phyloP scores from a whole-genome alignment of 2,113 vertebrate genomes.

The Notarius lentiginosus region DNA sequence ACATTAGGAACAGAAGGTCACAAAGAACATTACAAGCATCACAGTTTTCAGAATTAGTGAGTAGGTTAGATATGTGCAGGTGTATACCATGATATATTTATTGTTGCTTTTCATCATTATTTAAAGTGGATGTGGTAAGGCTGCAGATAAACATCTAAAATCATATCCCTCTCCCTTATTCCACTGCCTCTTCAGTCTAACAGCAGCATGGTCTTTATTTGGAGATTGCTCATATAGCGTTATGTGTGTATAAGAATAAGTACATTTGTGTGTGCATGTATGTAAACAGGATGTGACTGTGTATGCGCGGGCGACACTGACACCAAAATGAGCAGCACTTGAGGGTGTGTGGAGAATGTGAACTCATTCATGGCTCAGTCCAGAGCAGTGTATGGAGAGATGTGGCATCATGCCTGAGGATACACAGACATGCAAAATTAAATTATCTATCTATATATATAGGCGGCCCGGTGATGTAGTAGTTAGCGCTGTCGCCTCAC shows the following conservation, averaged over 20 bases:
- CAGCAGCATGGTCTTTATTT: not conserved
- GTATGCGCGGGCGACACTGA: conserved; percentile 27
- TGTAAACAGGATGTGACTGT: not conserved
- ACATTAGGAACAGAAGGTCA: conserved; percentile 31
- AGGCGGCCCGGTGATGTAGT: too few relatives aligned
- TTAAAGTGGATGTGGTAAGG: not conserved
- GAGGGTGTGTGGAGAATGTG: not conserved
- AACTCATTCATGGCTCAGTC: not conserved
- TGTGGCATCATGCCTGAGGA: too few relatives aligned
- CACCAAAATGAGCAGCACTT: conserved; percentile 14
- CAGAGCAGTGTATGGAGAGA: not conserved
- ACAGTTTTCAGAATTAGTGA: not conserved
- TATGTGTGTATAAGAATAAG: not conserved
- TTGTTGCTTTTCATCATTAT: not conserved
- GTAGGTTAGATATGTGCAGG: not conserved
- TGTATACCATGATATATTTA: not conserved
- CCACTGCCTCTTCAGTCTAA: not conserved
- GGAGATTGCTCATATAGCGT: not conserved
- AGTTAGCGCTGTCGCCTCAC: too few relatives aligned
- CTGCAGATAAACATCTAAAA: conserved; percentile 2
- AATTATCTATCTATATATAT: too few relatives aligned
- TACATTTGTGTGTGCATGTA: conserved; percentile 4
- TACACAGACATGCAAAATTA: too few relatives aligned
- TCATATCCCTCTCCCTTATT: conserved; percentile 11
- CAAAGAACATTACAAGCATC: not conserved